Evolutionary conservation across 2,888 invertebrate species (phyloP).

Genomic region (Drosophila prolongata): DNA sequence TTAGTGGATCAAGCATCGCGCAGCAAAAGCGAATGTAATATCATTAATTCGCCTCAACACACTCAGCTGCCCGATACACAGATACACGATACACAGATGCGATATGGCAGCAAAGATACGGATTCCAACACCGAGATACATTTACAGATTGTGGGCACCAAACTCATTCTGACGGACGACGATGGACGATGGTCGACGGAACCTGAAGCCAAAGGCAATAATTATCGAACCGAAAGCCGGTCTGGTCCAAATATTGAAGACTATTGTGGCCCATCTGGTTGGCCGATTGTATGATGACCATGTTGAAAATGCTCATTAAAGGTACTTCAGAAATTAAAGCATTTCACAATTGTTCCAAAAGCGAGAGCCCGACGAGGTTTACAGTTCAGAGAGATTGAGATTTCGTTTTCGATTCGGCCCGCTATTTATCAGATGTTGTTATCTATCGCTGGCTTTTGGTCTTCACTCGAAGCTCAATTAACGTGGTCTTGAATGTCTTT

Average conservation of each 20-base stretch:
- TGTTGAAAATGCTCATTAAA: slow-evolving; percentile 82
- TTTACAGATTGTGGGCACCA: slow-evolving; percentile 61
- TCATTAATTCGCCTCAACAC: slow-evolving; percentile 76
- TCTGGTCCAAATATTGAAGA: slow-evolving; percentile 71
- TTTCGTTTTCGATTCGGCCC: slow-evolving; percentile 68
- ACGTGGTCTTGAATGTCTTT: slow-evolving; percentile 59
- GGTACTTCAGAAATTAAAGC: slow-evolving; percentile 80
- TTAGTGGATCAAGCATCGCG: slow-evolving; percentile 75
- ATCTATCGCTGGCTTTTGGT: slow-evolving; percentile 56
- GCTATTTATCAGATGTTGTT: slow-evolving; percentile 78
- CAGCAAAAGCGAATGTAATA: slow-evolving; percentile 58
- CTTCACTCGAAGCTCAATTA: slow-evolving; percentile 62
- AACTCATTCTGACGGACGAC: slow-evolving; percentile 34
- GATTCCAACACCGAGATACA: slow-evolving; percentile 63
- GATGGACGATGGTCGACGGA: slow-evolving; percentile 5
- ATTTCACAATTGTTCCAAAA: slow-evolving; percentile 76
- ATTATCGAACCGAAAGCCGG: slow-evolving; percentile 63
- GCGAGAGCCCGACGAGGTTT: slow-evolving; percentile 35
- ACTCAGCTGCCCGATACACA: slow-evolving; percentile 18
- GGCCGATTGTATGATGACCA: slow-evolving; percentile 80
- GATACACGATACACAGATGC: slow-evolving; percentile 19
- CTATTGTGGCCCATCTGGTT: slow-evolving; percentile 47
- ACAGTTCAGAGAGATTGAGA: slow-evolving; percentile 52
- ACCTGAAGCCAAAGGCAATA: slow-evolving; percentile 59
- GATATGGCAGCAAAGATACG: slow-evolving; percentile 37